phyloP scores from a whole-genome alignment of 2,888 invertebrate genomes.

The Bombylius major region DNA sequence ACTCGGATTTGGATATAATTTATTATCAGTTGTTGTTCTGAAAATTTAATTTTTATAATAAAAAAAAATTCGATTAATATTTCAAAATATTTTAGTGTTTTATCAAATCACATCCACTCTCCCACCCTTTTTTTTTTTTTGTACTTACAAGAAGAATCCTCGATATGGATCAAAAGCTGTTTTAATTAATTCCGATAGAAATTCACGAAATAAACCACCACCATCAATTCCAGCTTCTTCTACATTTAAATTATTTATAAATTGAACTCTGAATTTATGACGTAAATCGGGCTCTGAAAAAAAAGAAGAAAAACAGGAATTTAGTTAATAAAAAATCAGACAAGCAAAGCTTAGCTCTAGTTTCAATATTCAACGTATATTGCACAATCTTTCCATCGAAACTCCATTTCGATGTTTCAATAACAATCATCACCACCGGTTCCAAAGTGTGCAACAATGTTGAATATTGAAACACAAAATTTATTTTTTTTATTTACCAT shows the following conservation, averaged over 20 bases:
- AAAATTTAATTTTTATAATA: background rate
- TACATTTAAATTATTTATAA: conserved; percentile 80
- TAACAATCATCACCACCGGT: too few relatives aligned
- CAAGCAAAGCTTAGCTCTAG: background rate
- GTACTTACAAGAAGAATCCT: conserved; percentile 63
- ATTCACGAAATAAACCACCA: conserved; percentile 92
- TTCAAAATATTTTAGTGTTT: background rate
- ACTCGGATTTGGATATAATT: conserved; percentile 92
- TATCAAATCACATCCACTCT: too few relatives aligned
- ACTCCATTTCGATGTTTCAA: too few relatives aligned
- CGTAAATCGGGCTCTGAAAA: conserved; percentile 71
- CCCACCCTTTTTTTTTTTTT: too few relatives aligned
- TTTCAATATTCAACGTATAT: too few relatives aligned
- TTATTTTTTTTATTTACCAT: conserved; percentile 46
- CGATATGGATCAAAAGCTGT: conserved; percentile 94
- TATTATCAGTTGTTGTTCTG: conserved; percentile 74
- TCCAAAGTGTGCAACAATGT: too few relatives aligned
- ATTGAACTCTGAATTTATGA: conserved; percentile 72
- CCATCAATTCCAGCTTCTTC: conserved; percentile 97
- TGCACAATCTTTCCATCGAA: too few relatives aligned
- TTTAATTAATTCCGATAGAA: conserved; percentile 83
- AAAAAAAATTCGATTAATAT: background rate
- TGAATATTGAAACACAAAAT: too few relatives aligned
- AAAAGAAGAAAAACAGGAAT: background rate
- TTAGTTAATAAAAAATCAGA: background rate